Evolutionary conservation across 2,113 vertebrate species (phyloP).

Genomic region (Cepphus grylle): DNA sequence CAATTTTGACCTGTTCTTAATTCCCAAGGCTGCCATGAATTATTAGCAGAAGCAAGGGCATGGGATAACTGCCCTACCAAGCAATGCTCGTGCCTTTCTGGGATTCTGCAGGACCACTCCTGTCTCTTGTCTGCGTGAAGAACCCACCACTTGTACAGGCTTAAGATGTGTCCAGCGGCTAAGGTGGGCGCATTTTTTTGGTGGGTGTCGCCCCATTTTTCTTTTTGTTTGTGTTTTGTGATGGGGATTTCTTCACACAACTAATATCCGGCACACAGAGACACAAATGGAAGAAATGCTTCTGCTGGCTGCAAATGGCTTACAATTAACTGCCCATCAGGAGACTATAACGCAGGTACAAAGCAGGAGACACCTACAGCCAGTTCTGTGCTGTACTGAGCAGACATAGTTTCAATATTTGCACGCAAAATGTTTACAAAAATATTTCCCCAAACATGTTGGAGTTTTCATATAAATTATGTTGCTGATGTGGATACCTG

Average conservation of each 20-base stretch:
- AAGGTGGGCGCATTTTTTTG: no score
- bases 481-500: background rate
- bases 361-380: background rate
- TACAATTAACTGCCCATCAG: background rate
- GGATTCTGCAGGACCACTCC: background rate
- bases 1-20: background rate
- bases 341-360: background rate
- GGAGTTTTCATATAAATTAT: background rate
- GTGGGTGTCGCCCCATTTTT: background rate
- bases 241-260: background rate
- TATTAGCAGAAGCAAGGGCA: background rate
- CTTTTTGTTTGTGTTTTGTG: background rate
- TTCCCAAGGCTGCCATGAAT: background rate
- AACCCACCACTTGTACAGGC: background rate
- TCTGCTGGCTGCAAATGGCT: background rate
- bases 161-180: background rate
- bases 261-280: background rate
- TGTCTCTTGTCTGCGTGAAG: background rate
- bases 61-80: background rate
- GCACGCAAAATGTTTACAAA: background rate
- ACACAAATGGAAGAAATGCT: background rate
- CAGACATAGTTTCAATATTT: background rate
- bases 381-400: background rate
- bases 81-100: background rate
- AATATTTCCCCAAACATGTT: background rate